Evolutionary conservation across 2,113 vertebrate species (phyloP), one percentile per base, ranked within the genome.

Genomic region (Nothocercus julius): DNA sequence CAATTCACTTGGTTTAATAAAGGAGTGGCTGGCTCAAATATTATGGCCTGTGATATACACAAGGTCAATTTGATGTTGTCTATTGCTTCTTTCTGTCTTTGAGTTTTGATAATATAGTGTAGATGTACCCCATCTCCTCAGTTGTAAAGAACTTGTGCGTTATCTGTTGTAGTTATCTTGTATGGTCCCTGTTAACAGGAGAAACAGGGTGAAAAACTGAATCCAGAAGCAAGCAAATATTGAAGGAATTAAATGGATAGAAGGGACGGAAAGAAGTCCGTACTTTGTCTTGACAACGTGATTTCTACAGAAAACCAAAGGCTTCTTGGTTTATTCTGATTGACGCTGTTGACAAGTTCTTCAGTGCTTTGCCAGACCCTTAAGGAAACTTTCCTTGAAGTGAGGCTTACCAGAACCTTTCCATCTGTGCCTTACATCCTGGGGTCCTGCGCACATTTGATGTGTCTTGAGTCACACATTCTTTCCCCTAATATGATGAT

Each of bases 351-450:
- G 82, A 49, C 49, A 30, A 68, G 61, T 84, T 93, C 74, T 88
- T 83, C 64, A 36, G 8, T 69, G 73, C 51, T 90, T 64, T 79
- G 40, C 73, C 53, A 66, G 77, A 63, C 44, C 32, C 44, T 27
- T 45, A 0, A 30, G 76, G 53, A 86, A 69, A 40, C 32, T 19
- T 78, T 67, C 44, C 51, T 36, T 80, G 24, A 45, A 80, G 40
- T 28, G 69, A 27, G 24, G 9, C 27, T 72, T 45, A 3, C 8
- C n/a, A 34, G 80, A 87, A 85, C 90, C 77, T 93, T 95, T 86
- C 80, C 70, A 84, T 49, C 85, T 66, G 94, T 95, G 90, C 95
- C 96, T 96, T 96, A 88, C 66, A 20, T 84, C 62, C 76, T 40
- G 58, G 53, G 22, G 5, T 90, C 7, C 0, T 30, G 49, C 16